Percentiles rank a stretch among this genome's conserved stretches.
These are phyloP conservation scores for Papio anubis DNA, from an alignment of 2,113 vertebrate genomes.

Conservation along the genomic window DNA sequence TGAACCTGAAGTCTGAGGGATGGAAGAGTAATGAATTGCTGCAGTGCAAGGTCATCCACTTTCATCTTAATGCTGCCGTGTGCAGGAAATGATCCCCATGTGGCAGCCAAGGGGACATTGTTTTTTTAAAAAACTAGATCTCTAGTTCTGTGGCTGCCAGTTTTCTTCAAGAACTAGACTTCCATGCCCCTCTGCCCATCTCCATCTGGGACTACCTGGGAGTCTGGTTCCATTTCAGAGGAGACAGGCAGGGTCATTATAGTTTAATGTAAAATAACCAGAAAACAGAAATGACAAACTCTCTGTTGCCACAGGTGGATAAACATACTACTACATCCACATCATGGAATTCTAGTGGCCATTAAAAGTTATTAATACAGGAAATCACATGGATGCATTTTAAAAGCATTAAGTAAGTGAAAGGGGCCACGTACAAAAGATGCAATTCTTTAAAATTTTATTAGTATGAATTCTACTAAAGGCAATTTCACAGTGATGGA, in stretches of 20 bases:
- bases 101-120: background rate
- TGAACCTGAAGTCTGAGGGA: background rate
- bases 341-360: background rate
- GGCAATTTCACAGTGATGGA: background rate
- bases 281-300: background rate
- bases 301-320: background rate
- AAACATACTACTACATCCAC: background rate
- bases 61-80: background rate
- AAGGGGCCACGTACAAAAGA: background rate
- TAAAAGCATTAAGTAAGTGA: background rate
- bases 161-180: background rate
- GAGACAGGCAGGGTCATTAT: background rate
- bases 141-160: background rate
- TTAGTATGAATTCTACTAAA: background rate
- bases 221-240: background rate
- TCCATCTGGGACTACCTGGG: background rate
- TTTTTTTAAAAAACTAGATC: background rate
- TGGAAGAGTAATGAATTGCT: background rate
- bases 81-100: background rate
- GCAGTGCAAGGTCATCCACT: rapidly evolving
- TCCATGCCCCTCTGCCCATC: rapidly evolving
- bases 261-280: background rate
- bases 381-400: background rate
- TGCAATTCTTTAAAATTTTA: background rate
- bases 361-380: background rate